Evolutionary conservation across 2,888 invertebrate genomes (phyloP), one percentile per base, ranked within the genome.

Genomic region (Pomacea canaliculata): DNA sequence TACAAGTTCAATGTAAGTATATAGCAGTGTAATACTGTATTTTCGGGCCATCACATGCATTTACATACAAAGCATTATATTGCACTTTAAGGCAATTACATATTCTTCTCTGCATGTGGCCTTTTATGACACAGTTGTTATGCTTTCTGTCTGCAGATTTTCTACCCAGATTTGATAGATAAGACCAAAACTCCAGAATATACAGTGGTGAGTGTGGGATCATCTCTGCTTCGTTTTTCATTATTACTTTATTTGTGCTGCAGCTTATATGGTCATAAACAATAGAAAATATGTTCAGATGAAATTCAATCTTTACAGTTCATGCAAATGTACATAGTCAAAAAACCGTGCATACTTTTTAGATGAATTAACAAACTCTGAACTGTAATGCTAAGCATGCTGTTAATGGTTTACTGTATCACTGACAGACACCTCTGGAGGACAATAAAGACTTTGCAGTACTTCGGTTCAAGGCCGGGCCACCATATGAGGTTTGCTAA

Each of bases 101-200:
- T 51, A 51, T 56, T 56, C 51, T 16, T 56, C 12, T 7, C 51
- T 56, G 12, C 10, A 2, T 13, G 16, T 4, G 16, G 16, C 51
- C 8, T 56, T 16, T 56, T 56, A 56, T 56, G 51, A 13, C 51
- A 16, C 16, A 56, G 16, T 13, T 56, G 51, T 56, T 56, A 7
- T 4, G 4, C 10, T 46, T 18, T 51, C 23, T 68, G 18, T 60
- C 59, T 90, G 23, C 85, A 92, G 92, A 99, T 99, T 85, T 99
- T 99, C 92, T 99, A 98, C 92, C 99, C 99, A 0, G 99, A 99
- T 93, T 93, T 99, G 79, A 98, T 99, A 85, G 97, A 99, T 91
- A 97, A 97, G 90, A 93, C 94, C 78, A 86, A 89, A 74, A 97
- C 99, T 19, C 99, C 99, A 0, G 95, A 96, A 90, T 99, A 99